A percentile compares a stretch with the other conserved stretches of the same genome.
phyloP scores from a whole-genome alignment of 2,888 invertebrate genomes.

The Nezara viridula region DNA sequence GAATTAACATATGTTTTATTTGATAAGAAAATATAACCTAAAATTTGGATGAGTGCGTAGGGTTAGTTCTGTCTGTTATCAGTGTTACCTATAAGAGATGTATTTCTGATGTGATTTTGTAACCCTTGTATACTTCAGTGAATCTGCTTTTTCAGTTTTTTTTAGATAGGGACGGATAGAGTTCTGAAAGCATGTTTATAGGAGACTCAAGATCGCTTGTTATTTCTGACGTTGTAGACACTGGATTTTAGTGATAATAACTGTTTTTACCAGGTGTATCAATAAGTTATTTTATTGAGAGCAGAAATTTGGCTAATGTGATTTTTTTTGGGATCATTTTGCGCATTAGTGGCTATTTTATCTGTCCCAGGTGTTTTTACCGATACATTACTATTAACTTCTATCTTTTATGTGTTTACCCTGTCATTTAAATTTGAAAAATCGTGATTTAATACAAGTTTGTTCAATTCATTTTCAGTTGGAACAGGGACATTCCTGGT shows the following conservation, averaged over 20 bases:
- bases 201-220: neutral
- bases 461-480: too few species aligned
- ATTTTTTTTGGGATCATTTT: neutral
- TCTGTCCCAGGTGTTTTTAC: too few species aligned
- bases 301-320: neutral
- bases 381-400: neutral
- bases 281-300: neutral
- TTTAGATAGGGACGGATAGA: neutral
- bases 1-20: too few species aligned
- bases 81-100: neutral
- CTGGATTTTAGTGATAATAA: neutral
- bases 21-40: too few species aligned
- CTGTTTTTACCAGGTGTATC: neutral
- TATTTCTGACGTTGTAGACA: neutral
- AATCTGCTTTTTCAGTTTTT: neutral
- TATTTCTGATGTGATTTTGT: neutral
- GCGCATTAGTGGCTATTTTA: neutral
- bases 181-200: too few species aligned
- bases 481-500: too few species aligned
- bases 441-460: too few species aligned
- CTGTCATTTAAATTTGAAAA: too few species aligned
- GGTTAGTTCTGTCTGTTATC: too few species aligned
- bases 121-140: too few species aligned
- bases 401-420: neutral
- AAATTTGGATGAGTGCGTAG: too few species aligned